phyloP scores from a whole-genome alignment of 2,888 invertebrate genomes.

The Drosophila emarginata region DNA sequence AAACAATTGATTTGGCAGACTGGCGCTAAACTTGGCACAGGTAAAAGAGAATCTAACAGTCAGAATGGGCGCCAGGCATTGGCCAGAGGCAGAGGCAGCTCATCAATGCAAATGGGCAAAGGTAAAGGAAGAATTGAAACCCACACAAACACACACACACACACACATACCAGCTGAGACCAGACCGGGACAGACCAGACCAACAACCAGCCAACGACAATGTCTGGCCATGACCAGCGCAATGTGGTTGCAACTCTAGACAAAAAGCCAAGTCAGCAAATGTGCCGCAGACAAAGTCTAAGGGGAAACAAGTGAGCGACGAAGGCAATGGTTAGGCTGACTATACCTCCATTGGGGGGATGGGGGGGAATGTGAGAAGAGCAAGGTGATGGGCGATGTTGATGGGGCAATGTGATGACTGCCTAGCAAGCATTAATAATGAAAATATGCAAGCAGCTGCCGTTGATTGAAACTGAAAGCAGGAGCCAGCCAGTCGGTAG shows the following conservation, averaged over 20 bases:
- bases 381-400: constrained; percentile 20
- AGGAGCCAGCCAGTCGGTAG: constrained; percentile 16
- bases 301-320: neutral
- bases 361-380: neutral
- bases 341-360: constrained; percentile 12
- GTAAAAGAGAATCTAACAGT: constrained; percentile 39
- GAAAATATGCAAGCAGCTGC: constrained; percentile 72
- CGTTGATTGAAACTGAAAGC: constrained; percentile 72
- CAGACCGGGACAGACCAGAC: neutral
- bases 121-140: constrained; percentile 31
- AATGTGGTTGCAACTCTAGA: constrained; percentile 77
- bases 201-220: constrained; percentile 30
- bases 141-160: constrained; percentile 17
- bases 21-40: constrained; percentile 73
- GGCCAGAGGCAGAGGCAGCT: constrained; percentile 15
- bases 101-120: constrained; percentile 22
- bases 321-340: too few relatives aligned
- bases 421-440: constrained; percentile 73
- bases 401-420: constrained; percentile 55
- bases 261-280: constrained; percentile 76
- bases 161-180: neutral
- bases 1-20: constrained; percentile 77
- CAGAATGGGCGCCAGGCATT: neutral
- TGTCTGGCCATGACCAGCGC: constrained; percentile 71
- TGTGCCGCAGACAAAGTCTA: constrained; percentile 48